A percentile compares a stretch with the other conserved stretches of the same genome.
Conservation (phyloP, 2,888 invertebrate genomes). For the Cheilosia pagana region DNA sequence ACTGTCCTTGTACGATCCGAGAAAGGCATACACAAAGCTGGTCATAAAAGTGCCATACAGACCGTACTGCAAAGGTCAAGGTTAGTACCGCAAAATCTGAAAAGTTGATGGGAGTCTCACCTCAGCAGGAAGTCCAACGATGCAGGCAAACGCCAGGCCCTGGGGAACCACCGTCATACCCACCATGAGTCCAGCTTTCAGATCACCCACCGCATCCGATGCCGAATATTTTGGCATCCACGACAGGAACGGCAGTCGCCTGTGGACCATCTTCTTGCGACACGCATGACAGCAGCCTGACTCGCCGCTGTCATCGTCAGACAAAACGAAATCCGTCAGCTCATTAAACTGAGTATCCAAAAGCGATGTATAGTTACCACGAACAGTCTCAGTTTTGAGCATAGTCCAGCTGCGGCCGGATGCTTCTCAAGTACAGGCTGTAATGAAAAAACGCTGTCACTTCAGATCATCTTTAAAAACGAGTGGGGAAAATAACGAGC, state of each 20-base stretch:
- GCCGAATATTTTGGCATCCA: conserved; percentile 92
- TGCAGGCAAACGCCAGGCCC: conserved; percentile 91
- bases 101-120: conserved; percentile 80
- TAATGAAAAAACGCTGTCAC: no score
- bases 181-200: conserved; percentile 96
- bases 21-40: conserved; percentile 89
- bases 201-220: conserved; percentile 91
- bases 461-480: no score
- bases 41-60: not conserved
- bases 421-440: not conserved
- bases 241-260: conserved; percentile 88
- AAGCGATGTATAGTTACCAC: conserved; percentile 27
- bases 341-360: conserved; percentile 79
- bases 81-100: not conserved
- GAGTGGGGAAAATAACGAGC: no score
- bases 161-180: conserved; percentile 89
- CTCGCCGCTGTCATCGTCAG: conserved; percentile 79
- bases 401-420: not conserved
- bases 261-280: conserved; percentile 53
- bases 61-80: not conserved
- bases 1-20: conserved; percentile 96
- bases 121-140: conserved; percentile 90
- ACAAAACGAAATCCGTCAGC: conserved; percentile 80
- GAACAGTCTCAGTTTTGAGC: not conserved
- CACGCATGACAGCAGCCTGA: conserved; percentile 31